Evolutionary conservation across 1,140 invertebrate species (phyloP).

Genomic region (Teleopsis dalmanni): DNA sequence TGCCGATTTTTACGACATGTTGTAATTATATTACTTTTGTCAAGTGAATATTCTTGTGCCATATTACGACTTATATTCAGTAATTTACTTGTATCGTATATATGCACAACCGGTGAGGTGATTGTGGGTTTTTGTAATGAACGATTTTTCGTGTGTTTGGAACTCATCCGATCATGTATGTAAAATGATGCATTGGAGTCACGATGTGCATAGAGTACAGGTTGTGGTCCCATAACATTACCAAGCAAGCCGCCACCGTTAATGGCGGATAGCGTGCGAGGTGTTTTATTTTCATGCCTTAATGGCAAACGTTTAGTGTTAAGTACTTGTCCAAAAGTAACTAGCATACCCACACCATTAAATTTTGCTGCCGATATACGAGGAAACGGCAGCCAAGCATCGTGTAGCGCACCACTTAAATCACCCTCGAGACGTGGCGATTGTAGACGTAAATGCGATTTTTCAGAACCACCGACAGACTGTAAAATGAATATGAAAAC

Average conservation of each 20-base stretch:
- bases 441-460: slow-evolving; percentile 38
- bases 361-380: slow-evolving; percentile 89
- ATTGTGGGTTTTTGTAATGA: slow-evolving; percentile 9
- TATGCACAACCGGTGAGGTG: slow-evolving; percentile 55
- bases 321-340: slow-evolving; percentile 76
- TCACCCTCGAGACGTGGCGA: slow-evolving; percentile 39
- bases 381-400: slow-evolving; percentile 88
- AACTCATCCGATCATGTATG: slow-evolving; percentile 66
- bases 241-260: slow-evolving; percentile 45
- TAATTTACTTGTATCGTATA: slow-evolving; percentile 72
- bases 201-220: slow-evolving; percentile 48
- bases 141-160: slow-evolving; percentile 26
- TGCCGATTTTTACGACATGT: slow-evolving; percentile 72
- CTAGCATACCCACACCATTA: slow-evolving; percentile 74
- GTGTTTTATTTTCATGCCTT: slow-evolving; percentile 32
- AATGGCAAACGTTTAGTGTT: slow-evolving; percentile 58
- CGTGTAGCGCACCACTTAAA: slow-evolving; percentile 51
- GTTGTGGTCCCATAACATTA: slow-evolving; percentile 49
- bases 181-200: slow-evolving; percentile 64
- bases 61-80: slow-evolving; percentile 71
- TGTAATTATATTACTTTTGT: slow-evolving; percentile 50
- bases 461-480: slow-evolving; percentile 32
- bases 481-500: background rate
- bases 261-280: slow-evolving; percentile 63
- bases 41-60: slow-evolving; percentile 75